Percentiles rank a stretch among this genome's conserved stretches.
Evolutionary conservation across 2,888 invertebrate genomes (phyloP).

Genomic region (Pteria penguin): DNA sequence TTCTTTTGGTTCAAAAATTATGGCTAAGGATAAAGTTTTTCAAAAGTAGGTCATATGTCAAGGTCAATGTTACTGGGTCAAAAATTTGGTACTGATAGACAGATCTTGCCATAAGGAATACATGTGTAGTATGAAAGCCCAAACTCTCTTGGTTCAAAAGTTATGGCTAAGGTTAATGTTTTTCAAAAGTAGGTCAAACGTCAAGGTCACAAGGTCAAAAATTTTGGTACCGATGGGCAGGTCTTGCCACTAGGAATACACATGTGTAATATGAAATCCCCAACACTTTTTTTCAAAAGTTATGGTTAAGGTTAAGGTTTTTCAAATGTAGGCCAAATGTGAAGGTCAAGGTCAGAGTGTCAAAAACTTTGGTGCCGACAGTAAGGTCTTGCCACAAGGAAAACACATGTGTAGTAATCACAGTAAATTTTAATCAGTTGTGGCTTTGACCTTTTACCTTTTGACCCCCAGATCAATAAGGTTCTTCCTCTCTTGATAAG

Average conservation of each 20-base stretch:
- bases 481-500: no score
- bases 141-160: no score
- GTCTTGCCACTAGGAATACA: no score
- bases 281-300: no score
- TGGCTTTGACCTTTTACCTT: no score
- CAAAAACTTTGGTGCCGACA: background rate
- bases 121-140: no score
- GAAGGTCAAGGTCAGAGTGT: background rate
- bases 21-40: background rate
- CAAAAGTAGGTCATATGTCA: background rate
- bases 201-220: background rate
- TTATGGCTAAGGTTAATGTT: background rate
- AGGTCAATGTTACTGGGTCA: background rate
- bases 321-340: background rate
- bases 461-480: no score
- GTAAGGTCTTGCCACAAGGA: background rate
- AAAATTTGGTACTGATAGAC: background rate
- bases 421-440: no score
- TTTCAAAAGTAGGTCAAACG: background rate
- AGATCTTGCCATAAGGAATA: background rate
- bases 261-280: no score
- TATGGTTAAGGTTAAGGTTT: background rate
- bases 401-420: no score
- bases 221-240: background rate
- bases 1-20: background rate